These are phyloP conservation scores for Zeugodacus cucurbitae DNA, from an alignment of 1,140 invertebrate genomes.

Conservation along the genomic window DNA sequence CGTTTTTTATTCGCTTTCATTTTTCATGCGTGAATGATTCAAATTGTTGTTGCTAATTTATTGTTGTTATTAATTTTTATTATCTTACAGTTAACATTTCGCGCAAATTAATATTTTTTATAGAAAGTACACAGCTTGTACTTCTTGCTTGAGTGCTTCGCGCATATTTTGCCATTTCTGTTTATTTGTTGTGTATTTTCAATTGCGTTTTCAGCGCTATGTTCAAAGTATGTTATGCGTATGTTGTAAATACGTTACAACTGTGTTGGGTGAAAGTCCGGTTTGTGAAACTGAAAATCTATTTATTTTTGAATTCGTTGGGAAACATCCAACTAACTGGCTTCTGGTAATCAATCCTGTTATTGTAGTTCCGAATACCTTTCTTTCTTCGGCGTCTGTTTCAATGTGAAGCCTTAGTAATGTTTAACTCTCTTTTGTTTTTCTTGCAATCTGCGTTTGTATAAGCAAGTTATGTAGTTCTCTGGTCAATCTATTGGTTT, in stretches of 20 bases:
- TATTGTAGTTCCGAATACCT: no score
- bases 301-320: not conserved
- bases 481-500: no score
- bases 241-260: not conserved
- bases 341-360: no score
- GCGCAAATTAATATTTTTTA: not conserved
- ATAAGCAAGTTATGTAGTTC: no score
- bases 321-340: no score
- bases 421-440: no score
- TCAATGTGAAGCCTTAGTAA: no score
- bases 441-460: no score
- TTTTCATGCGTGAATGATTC: not conserved
- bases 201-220: no score
- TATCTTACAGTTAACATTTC: not conserved
- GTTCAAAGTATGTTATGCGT: not conserved
- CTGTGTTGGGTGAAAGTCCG: not conserved
- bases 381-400: no score
- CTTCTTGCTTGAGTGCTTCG: not conserved
- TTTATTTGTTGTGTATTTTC: not conserved
- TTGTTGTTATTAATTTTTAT: not conserved
- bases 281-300: not conserved
- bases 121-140: not conserved
- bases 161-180: not conserved
- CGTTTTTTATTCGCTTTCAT: not conserved
- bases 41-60: not conserved